A percentile compares a stretch with the other conserved stretches of the same genome.
These are phyloP conservation scores for Aelia acuminata DNA, from an alignment of 2,888 invertebrate genomes.

Conservation along the genomic window DNA sequence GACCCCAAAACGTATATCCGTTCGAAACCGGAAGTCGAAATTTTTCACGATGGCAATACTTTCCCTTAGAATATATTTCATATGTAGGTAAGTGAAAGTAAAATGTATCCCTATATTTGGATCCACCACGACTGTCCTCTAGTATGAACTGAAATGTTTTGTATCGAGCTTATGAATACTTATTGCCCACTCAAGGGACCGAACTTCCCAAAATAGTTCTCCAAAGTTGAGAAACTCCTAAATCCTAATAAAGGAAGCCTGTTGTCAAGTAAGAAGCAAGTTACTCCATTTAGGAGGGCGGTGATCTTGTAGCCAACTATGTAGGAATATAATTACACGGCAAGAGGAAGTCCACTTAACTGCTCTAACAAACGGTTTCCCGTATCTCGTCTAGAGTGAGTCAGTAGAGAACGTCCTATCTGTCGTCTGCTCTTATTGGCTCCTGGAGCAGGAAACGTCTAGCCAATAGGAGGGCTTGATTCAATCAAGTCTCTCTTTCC, in stretches of 20 bases:
- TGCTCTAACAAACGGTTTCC: slow-evolving; percentile 33
- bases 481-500: not conserved
- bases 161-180: not conserved
- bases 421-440: not conserved
- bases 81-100: too few relatives aligned
- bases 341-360: slow-evolving; percentile 30
- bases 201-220: too few relatives aligned
- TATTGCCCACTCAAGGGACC: not conserved
- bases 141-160: too few relatives aligned
- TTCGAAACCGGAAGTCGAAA: too few relatives aligned
- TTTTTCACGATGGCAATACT: too few relatives aligned
- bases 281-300: not conserved
- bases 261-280: not conserved
- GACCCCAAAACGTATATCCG: too few relatives aligned
- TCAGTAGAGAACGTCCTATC: not conserved
- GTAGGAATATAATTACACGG: not conserved
- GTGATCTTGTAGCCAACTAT: not conserved
- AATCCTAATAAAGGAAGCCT: not conserved
- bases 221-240: too few relatives aligned
- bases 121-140: too few relatives aligned
- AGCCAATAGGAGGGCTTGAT: not conserved
- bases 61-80: too few relatives aligned
- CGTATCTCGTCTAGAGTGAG: slow-evolving; percentile 7
- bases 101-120: too few relatives aligned
- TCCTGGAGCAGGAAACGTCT: not conserved